Evolutionary conservation across 2,113 vertebrate species (phyloP).

Genomic region (Rattus norvegicus): DNA sequence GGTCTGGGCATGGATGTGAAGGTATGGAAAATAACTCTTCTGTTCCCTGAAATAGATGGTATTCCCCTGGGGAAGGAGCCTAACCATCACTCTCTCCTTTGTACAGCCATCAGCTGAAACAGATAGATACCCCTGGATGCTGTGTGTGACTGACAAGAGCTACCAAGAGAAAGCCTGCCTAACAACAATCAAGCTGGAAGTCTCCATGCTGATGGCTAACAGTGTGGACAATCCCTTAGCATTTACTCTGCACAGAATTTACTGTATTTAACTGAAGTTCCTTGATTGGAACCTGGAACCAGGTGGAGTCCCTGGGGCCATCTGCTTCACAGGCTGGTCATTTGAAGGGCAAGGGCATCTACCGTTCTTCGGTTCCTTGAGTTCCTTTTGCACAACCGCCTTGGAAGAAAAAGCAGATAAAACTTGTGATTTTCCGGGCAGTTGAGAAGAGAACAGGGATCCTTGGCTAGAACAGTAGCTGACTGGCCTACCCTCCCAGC

Average conservation of each 20-base stretch:
- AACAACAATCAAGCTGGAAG: slow-evolving; percentile 13
- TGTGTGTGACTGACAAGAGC: background rate
- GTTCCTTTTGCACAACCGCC: background rate
- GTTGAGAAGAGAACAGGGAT: background rate
- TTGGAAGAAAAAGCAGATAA: background rate
- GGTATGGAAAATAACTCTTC: background rate
- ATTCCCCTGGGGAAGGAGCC: background rate
- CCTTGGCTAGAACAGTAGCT: background rate
- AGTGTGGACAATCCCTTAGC: background rate
- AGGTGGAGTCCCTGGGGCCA: background rate
- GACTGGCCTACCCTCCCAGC: background rate
- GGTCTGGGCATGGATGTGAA: background rate
- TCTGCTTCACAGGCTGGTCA: background rate
- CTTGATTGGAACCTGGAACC: slow-evolving; percentile 28
- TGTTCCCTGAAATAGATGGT: background rate
- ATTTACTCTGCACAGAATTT: background rate
- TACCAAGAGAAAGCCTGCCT: background rate
- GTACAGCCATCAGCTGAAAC: background rate
- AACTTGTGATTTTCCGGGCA: background rate
- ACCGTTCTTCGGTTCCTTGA: background rate
- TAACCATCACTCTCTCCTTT: background rate
- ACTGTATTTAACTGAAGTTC: background rate
- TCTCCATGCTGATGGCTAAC: background rate
- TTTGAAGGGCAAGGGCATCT: background rate
- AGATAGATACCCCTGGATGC: background rate